Conservation (phyloP, 2,113 vertebrate species). For the Eubucco bourcierii region DNA sequence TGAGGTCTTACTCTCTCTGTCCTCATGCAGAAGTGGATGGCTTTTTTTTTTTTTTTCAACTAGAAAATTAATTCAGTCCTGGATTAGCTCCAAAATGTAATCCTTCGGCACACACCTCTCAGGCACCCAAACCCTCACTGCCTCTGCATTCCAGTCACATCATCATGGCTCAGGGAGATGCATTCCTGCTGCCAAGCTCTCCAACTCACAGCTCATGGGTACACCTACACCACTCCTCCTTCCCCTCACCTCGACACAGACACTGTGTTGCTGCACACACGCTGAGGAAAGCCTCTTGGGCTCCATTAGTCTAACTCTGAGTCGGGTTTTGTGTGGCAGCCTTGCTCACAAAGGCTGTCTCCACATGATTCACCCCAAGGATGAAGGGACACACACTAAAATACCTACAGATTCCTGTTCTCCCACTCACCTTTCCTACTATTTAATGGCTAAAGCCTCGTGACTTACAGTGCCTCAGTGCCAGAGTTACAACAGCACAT, state of each 20-base stretch:
- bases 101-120: not conserved
- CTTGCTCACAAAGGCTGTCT: not conserved
- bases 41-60: not conserved
- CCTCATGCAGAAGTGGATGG: not conserved
- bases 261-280: rapidly evolving
- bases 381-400: not conserved
- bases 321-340: not conserved
- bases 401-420: not conserved
- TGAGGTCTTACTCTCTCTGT: not conserved
- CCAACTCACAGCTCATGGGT: not conserved
- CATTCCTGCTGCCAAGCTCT: not conserved
- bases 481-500: not conserved
- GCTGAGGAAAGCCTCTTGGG: rapidly evolving
- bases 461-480: no score
- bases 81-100: not conserved
- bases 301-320: not conserved
- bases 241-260: rapidly evolving
- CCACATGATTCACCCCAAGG: not conserved
- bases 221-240: not conserved
- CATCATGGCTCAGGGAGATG: not conserved
- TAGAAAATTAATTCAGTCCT: not conserved
- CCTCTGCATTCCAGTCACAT: not conserved
- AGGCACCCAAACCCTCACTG: not conserved
- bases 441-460: not conserved
- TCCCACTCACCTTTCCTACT: not conserved